Evolutionary conservation across 30 jellyfish, hydroid and myxozoan species (phyloP).

Genomic region (Euphysa ruthae): DNA sequence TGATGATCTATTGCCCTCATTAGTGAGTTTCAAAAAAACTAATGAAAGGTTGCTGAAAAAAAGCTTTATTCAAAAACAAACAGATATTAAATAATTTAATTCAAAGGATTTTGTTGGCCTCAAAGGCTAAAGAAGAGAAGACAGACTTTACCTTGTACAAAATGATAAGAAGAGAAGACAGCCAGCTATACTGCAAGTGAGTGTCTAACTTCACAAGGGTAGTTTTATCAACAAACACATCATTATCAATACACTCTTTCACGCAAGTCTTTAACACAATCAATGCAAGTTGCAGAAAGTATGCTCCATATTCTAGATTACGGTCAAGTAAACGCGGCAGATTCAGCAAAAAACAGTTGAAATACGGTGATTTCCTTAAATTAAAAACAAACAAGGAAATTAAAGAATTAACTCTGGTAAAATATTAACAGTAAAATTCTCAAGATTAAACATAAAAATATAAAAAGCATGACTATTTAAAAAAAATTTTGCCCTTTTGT

Average conservation of each 20-base stretch:
- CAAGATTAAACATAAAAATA: no score
- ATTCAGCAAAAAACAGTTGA: slow-evolving; percentile 9
- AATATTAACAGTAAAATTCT: no score
- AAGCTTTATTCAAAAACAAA: no score
- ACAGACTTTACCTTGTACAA: slow-evolving; percentile 63
- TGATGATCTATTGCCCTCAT: no score
- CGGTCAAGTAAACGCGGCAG: slow-evolving; percentile 29
- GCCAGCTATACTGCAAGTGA: slow-evolving; percentile 68
- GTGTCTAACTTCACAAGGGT: slow-evolving; percentile 43
- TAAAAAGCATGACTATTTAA: no score
- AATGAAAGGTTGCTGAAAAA: no score
- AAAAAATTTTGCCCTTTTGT: no score
- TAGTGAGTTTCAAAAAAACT: no score
- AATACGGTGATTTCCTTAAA: slow-evolving; percentile 12
- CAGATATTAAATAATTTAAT: no score
- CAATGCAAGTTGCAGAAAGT: slow-evolving; percentile 23
- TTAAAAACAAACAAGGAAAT: neutral
- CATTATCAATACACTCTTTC: neutral
- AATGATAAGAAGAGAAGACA: slow-evolving; percentile 52
- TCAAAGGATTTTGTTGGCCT: no score
- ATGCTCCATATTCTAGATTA: slow-evolving; percentile 2
- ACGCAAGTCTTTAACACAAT: slow-evolving; percentile 4
- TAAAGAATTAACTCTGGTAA: neutral
- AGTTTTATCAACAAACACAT: neutral
- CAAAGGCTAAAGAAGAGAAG: no score